Evolutionary conservation across 2,797 vertebrate genomes (phyloP).

Genomic region (Pseudochromis fuscus): DNA sequence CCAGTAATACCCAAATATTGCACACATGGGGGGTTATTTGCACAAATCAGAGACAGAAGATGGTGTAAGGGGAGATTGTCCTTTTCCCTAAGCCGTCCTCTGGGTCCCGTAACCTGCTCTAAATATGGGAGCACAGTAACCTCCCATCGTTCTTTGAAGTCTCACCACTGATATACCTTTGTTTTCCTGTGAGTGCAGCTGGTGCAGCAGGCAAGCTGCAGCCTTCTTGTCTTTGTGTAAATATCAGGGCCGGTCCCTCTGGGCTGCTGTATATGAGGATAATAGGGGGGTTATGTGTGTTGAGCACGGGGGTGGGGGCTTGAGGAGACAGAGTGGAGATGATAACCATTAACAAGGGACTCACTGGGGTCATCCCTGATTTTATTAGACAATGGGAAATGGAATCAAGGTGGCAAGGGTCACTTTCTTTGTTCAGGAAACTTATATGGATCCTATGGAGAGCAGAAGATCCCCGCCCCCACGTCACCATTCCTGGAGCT

Average conservation of each 20-base stretch:
- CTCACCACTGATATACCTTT: not conserved
- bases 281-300: conserved; percentile 4
- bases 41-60: conserved; percentile 24
- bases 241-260: conserved; percentile 50
- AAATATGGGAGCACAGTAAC: conserved; percentile 15
- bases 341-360: conserved; percentile 68
- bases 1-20: conserved; percentile 6
- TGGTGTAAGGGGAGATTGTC: conserved; percentile 21
- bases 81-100: conserved; percentile 48
- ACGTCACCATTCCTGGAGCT: not conserved
- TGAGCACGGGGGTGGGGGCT: conserved; percentile 2
- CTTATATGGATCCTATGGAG: conserved; percentile 20
- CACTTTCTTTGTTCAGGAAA: conserved; percentile 51
- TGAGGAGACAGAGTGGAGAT: conserved; percentile 30
- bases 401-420: conserved; percentile 46
- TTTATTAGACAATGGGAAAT: conserved; percentile 68
- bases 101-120: conserved; percentile 46
- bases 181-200: conserved; percentile 21
- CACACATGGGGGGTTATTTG: conserved; percentile 40
- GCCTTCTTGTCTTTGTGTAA: conserved; percentile 52
- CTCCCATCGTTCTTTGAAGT: conserved; percentile 37
- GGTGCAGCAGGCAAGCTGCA: conserved; percentile 28
- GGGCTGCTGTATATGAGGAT: conserved; percentile 35
- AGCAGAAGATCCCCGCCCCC: not conserved
- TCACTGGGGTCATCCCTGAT: conserved; percentile 59